phyloP scores from a whole-genome alignment of 2,888 invertebrate genomes.

The Platycheirus albimanus region DNA sequence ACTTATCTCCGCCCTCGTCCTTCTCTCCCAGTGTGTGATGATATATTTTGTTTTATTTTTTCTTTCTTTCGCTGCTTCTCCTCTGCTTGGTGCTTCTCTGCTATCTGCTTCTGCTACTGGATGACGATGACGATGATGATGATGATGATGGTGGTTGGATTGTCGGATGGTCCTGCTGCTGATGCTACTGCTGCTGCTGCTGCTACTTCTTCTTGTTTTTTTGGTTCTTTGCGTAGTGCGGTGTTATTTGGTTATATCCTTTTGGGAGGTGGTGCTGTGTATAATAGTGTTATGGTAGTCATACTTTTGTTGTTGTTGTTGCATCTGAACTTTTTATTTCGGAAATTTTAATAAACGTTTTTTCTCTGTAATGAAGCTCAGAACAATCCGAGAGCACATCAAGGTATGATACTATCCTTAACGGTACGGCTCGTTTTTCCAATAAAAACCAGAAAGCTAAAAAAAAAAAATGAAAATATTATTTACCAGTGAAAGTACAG shows the following conservation, averaged over 20 bases:
- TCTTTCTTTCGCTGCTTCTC: slow-evolving; percentile 30
- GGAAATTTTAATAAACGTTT: slow-evolving; percentile 34
- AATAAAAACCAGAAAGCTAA: background rate
- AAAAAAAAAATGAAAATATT: background rate
- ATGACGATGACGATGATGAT: slow-evolving; percentile 44
- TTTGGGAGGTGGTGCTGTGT: slow-evolving; percentile 29
- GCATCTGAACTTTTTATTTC: slow-evolving; percentile 24
- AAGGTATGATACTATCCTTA: slow-evolving; percentile 24
- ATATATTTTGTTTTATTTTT: slow-evolving; percentile 49
- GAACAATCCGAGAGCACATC: slow-evolving; percentile 38
- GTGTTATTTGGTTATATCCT: slow-evolving; percentile 68
- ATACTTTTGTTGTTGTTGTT: slow-evolving; percentile 4
- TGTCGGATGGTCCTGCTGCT: slow-evolving; percentile 54
- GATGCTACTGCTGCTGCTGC: slow-evolving; percentile 49
- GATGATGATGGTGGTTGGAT: slow-evolving; percentile 57
- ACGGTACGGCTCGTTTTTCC: slow-evolving; percentile 3
- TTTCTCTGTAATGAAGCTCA: slow-evolving; percentile 24
- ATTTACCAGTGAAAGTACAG: slow-evolving; percentile 24
- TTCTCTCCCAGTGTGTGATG: slow-evolving; percentile 25
- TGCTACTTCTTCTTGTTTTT: slow-evolving; percentile 29
- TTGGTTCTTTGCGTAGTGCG: slow-evolving; percentile 71
- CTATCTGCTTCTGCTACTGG: slow-evolving; percentile 40
- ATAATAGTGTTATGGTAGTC: slow-evolving; percentile 37
- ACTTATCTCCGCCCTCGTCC: slow-evolving; percentile 38
- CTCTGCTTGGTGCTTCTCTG: slow-evolving; percentile 39